A percentile compares a stretch with the other conserved stretches of the same genome.
phyloP scores from a whole-genome alignment of 2,113 vertebrate genomes.

The Rhabdornis inornatus region DNA sequence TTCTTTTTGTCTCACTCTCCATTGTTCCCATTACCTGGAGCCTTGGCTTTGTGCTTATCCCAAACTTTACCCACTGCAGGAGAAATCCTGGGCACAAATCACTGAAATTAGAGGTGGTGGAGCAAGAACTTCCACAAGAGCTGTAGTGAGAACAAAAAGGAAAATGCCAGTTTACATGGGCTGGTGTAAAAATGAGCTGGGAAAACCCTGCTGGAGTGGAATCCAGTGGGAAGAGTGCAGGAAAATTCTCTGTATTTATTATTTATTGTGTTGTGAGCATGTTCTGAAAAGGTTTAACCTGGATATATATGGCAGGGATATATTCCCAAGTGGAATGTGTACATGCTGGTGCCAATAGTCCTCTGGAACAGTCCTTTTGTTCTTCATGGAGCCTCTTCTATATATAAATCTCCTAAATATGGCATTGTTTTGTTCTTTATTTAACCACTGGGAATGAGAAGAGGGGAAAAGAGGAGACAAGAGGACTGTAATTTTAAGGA shows the following conservation, averaged over 20 bases:
- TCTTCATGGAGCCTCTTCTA: not conserved
- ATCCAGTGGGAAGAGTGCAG: not conserved
- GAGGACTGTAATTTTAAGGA: not conserved
- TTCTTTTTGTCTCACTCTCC: not conserved
- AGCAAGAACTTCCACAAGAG: not conserved
- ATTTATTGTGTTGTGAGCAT: not conserved
- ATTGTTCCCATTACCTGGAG: not conserved
- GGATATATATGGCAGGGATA: not conserved
- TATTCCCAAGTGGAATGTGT: not conserved
- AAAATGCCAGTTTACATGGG: not conserved
- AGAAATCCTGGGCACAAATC: not conserved
- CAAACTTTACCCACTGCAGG: not conserved
- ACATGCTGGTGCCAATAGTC: not conserved
- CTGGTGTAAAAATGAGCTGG: not conserved
- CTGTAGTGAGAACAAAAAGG: not conserved
- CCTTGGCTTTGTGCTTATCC: not conserved
- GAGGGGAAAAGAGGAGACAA: not conserved
- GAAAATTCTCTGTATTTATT: not conserved
- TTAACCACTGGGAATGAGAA: not conserved
- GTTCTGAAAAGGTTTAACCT: not conserved
- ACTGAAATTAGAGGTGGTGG: not conserved
- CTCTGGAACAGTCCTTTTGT: not conserved
- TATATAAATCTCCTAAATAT: not conserved
- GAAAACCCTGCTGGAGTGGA: not conserved
- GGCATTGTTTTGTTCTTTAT: constrained; percentile 34